Evolutionary conservation across 2,888 invertebrate species (phyloP), one percentile per base, ranked within the genome.

Genomic region (Sinodicranocentrus sp.): DNA sequence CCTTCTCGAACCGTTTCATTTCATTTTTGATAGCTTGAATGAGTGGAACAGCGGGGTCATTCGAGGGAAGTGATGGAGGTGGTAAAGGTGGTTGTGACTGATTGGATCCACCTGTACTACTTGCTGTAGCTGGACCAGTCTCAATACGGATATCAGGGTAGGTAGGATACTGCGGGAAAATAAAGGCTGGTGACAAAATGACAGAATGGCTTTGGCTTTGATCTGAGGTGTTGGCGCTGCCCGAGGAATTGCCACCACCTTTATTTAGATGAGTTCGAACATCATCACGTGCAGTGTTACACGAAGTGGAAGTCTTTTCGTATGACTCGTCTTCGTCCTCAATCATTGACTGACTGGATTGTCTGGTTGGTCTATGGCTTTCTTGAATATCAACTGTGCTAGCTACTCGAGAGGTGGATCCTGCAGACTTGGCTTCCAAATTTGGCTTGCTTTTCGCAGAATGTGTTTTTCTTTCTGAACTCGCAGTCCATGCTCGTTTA

Each of bases 1-100:
- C 80, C 77, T 86, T 87, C 57, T 88, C 88, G 76, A 88, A 88
- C 65, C 87, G 59, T 67, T 90, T 89, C 73, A 91, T 89, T 88
- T 97, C 96, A 84, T 93, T 94, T 90, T 95, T 96, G 89, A 97
- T 96, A 86, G 96, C 95, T 59, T 94, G 94, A 89, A 97, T 96
- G 26, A 96, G 92, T 0, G 96, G 96, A 15, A 95, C 93, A 0
- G 96, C 96, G 0, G 96, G 95, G 90, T 96, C 94, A 68, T 68
- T 67, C 13, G 82, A 57, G 3, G 73, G 82, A 1, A 82, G 73
- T 0, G 73, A 15, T 5, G 93, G 92, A 0, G 92, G 91, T 1
- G 91, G 90, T 2, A 86, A 39, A n/a, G n/a, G n/a, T n/a, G 54
- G 70, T 2, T 59, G 67, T 8, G 76, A 68, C 21, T 61, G 65